Percentiles rank a stretch among this genome's conserved stretches.
phyloP scores from a whole-genome alignment of 2,797 vertebrate genomes.

The Xiphorhynchus erythropygius region DNA sequence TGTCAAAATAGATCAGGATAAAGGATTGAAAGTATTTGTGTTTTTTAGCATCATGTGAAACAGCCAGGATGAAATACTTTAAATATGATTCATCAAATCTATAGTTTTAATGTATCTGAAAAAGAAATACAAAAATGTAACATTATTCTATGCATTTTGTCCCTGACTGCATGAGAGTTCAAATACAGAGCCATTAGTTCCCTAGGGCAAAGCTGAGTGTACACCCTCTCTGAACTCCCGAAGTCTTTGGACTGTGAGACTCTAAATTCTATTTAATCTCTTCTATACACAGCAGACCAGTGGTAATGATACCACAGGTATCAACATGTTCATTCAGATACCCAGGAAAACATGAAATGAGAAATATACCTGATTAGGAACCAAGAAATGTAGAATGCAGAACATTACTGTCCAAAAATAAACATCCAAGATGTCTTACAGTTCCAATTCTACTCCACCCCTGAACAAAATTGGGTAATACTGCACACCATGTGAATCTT shows the following conservation, averaged over 20 bases:
- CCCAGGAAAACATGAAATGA: neutral
- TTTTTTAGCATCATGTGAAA: neutral
- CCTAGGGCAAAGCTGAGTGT: neutral
- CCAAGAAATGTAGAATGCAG: neutral
- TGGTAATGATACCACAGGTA: neutral
- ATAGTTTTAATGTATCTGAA: neutral
- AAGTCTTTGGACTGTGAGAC: neutral
- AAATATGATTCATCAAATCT: neutral
- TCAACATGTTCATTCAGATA: neutral
- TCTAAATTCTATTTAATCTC: neutral
- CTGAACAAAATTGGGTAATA: neutral
- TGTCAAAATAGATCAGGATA: neutral
- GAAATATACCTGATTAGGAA: neutral
- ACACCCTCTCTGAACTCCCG: neutral
- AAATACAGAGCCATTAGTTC: neutral
- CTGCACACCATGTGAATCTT: neutral
- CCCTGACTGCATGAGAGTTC: accelerated
- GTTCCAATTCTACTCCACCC: neutral
- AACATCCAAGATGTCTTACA: neutral
- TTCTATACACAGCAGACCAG: neutral
- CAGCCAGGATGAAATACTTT: neutral
- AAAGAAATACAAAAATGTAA: neutral
- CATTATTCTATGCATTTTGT: neutral
- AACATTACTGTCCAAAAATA: neutral
- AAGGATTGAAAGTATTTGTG: neutral